Evolutionary conservation across 1,140 invertebrate genomes (phyloP).

Genomic region (Cydia fagiglandana): DNA sequence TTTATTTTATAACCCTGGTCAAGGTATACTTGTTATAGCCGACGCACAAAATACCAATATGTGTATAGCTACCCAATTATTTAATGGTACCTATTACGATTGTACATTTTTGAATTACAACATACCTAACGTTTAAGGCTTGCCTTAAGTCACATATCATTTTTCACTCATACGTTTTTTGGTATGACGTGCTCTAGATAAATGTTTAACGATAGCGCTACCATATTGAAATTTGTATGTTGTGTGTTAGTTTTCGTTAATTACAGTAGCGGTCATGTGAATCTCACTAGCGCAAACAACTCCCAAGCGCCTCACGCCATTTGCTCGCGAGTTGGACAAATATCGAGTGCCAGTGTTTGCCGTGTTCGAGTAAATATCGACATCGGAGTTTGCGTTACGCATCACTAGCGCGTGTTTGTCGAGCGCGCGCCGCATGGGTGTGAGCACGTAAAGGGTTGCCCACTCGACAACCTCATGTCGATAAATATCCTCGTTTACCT

Average conservation of each 20-base stretch:
- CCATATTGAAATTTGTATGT: constrained; percentile 32
- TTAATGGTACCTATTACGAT: background rate
- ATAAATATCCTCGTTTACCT: constrained; percentile 72
- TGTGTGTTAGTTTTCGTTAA: constrained; percentile 49
- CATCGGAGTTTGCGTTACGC: constrained; percentile 76
- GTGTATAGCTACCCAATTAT: constrained; percentile 37
- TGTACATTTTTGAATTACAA: background rate
- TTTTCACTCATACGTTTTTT: background rate
- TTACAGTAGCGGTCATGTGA: constrained; percentile 70
- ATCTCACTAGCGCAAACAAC: constrained; percentile 62
- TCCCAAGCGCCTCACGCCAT: constrained; percentile 63
- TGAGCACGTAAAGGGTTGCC: constrained; percentile 68
- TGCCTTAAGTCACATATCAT: background rate
- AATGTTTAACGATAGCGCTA: constrained; percentile 6
- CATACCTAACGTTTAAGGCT: background rate
- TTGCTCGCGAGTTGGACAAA: constrained; percentile 71
- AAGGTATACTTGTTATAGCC: constrained; percentile 49
- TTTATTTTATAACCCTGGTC: constrained; percentile 64
- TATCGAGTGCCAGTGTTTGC: constrained; percentile 73
- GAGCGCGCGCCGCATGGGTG: constrained; percentile 54
- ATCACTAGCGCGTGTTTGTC: constrained; percentile 75
- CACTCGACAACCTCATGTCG: constrained; percentile 67
- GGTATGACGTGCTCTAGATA: constrained; percentile 11
- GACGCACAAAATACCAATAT: constrained; percentile 27
- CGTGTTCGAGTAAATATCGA: constrained; percentile 73